phyloP scores from a whole-genome alignment of 30 jellyfish, hydroid and myxozoan species.

The Chrysaora quinquecirrha region DNA sequence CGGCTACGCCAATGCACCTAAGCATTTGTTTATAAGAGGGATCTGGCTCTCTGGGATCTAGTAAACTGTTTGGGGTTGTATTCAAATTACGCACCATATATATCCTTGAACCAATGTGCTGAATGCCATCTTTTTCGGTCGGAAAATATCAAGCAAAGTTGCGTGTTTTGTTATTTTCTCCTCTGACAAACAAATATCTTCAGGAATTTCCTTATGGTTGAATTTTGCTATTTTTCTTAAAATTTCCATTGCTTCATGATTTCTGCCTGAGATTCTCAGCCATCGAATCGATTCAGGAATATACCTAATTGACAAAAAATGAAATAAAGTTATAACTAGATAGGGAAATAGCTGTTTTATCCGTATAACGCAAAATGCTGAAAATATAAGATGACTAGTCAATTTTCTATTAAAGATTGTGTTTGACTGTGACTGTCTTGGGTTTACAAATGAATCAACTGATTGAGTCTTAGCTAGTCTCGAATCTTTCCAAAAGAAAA shows the following conservation, averaged over 20 bases:
- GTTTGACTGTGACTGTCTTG: no score
- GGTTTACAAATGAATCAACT: no score
- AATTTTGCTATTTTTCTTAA: slow-evolving; percentile 54
- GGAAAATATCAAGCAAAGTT: slow-evolving; percentile 44
- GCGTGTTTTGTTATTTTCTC: slow-evolving; percentile 5
- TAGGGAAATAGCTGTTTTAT: no score
- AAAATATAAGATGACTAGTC: no score
- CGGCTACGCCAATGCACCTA: no score
- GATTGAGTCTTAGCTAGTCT: no score
- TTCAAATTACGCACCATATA: slow-evolving; percentile 54
- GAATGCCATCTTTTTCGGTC: slow-evolving; percentile 62
- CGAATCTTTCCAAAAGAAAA: no score
- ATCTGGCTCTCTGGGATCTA: no score
- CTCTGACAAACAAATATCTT: not conserved
- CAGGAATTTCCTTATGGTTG: slow-evolving; percentile 53
- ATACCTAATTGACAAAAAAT: slow-evolving; percentile 12
- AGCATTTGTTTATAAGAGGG: not conserved
- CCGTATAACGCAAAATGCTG: no score
- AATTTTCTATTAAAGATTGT: no score
- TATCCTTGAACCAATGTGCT: slow-evolving; percentile 74
- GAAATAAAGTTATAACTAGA: no score
- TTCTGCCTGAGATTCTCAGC: slow-evolving; percentile 65
- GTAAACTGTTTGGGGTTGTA: no score
- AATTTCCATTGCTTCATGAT: slow-evolving; percentile 62
- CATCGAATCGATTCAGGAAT: slow-evolving; percentile 91